phyloP scores from a whole-genome alignment of 2,113 vertebrate species.

The Chaetops frenatus region DNA sequence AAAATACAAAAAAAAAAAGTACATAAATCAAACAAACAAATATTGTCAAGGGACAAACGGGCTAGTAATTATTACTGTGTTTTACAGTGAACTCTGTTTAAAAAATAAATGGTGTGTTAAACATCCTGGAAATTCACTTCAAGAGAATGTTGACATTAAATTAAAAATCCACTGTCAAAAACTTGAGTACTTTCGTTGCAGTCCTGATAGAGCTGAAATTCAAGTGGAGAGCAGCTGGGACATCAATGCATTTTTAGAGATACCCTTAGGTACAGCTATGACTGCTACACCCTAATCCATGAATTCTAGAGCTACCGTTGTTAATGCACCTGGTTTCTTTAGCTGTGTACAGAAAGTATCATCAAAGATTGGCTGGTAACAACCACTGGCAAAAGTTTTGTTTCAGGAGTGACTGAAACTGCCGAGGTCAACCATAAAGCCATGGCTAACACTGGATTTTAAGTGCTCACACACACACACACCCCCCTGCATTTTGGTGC shows the following conservation, averaged over 20 bases:
- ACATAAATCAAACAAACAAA: neutral
- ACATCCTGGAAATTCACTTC: neutral
- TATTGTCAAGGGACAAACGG: neutral
- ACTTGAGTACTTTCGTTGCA: neutral
- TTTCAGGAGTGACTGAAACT: neutral
- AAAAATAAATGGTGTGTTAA: neutral
- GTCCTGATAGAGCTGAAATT: neutral
- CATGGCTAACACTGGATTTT: neutral
- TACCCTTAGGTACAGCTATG: conserved; percentile 14
- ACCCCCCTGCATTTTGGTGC: neutral
- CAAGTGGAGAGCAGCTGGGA: conserved; percentile 49
- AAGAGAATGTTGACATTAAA: neutral
- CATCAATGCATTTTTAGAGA: conserved; percentile 15
- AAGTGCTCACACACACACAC: neutral
- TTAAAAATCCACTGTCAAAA: conserved; percentile 15
- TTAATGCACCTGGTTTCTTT: neutral
- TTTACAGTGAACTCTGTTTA: neutral
- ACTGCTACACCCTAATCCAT: conserved; percentile 6
- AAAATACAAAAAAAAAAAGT: neutral
- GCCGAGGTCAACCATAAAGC: neutral
- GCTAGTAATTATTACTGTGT: neutral
- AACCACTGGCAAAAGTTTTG: neutral
- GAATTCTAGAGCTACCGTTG: neutral
- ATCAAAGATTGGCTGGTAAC: neutral
- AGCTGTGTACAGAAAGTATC: neutral